Conservation (phyloP, 2,113 vertebrate genomes). For the Hippocampus barbouri region DNA sequence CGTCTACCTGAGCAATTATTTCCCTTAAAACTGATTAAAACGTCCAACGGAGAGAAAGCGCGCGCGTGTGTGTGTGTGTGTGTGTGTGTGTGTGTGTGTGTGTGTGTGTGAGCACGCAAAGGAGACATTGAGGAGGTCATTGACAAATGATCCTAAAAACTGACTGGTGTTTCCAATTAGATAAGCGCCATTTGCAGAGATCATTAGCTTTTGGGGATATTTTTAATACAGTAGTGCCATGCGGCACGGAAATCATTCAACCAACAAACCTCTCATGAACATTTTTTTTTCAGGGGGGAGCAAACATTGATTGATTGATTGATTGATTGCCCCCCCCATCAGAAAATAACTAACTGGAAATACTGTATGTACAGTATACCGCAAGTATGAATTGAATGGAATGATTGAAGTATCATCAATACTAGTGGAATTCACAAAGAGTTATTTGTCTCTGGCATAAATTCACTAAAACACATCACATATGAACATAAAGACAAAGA, state of each 20-base stretch:
- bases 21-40: conserved; percentile 70
- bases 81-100: conserved; percentile 12
- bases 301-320: not conserved
- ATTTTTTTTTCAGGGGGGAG: conserved; percentile 2
- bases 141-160: conserved; percentile 65
- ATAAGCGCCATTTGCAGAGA: conserved; percentile 59
- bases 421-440: not conserved
- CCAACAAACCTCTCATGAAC: conserved; percentile 23
- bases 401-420: not conserved
- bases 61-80: not conserved
- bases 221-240: conserved; percentile 48
- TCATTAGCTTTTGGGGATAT: conserved; percentile 66
- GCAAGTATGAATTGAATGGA: not conserved
- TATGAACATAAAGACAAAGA: not conserved
- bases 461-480: not conserved
- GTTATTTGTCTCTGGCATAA: not conserved
- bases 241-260: conserved; percentile 43
- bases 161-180: conserved; percentile 64
- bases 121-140: conserved; percentile 55
- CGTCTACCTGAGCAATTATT: conserved; percentile 68
- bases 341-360: not conserved
- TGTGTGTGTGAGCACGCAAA: conserved; percentile 18
- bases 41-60: conserved; percentile 35
- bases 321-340: conserved; percentile 6
- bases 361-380: not conserved